Base-by-base conservation (phyloP, 37 sponge, comb jelly and placozoan genomes). In the Aplysina aerophoba region DNA sequence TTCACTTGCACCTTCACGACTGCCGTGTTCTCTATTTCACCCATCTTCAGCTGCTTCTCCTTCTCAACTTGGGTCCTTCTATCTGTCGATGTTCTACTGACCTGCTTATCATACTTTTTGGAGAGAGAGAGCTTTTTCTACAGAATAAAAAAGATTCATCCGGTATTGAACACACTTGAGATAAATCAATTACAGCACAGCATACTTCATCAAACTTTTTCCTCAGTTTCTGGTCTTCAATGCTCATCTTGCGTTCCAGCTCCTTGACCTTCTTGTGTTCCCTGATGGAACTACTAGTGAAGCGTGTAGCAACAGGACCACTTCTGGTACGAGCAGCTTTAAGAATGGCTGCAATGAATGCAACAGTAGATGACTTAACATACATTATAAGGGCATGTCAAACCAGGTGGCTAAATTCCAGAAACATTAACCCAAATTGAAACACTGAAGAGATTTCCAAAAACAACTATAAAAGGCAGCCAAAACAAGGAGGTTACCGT, bases 121-220 rank as follows among this genome's bases (percentile, higher is more conserved):
- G 27, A 28, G 24, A 27, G 27, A n/a, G 24, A 28, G 11, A 27
- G 24, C 64, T 13, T n/a, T 11, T 62, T 62, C 64, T 62, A 62
- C 28, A 27, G 64, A 28, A 28, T 2, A 4, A 13, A 27, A 62
- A 11, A 44, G 8, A 44, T 44, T 11, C 50, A 44, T 44, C 50
- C 50, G 3, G 50, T 44, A 44, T 3, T 44, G 50, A 11, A 44
- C 50, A 44, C 6, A 11, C 8, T 44, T 44, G 50, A 44, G 50
- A 44, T 44, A 11, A 44, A 44, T 44, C 3, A 44, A 55, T 55
- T 80, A 30, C 56, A 62, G n/a, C 33, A 39, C 30, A 6, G 15
- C 60, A 13, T 31, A 86, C 90, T 67, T 90, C 85, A 19, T 90
- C 90, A 60, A 81, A 81, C 30, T 82, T 83, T 57, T 90, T 90